Evolutionary conservation across 2,888 invertebrate genomes (phyloP), one percentile per base, ranked within the genome.

Genomic region (Anodontia alba): DNA sequence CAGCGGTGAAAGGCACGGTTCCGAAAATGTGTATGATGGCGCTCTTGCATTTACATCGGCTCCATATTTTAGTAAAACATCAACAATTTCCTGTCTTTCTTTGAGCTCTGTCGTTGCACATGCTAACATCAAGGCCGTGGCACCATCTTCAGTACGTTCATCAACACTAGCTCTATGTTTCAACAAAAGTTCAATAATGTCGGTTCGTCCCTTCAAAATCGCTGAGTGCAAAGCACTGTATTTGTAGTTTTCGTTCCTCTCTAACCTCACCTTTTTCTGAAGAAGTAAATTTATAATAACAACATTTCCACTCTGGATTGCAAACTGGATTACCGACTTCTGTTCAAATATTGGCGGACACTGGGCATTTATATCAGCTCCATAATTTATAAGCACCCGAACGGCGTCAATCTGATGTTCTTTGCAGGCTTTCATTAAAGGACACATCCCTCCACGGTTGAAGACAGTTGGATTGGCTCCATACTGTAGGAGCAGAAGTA

Each of bases 401-500:
- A 89, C 92, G 17, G 92, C 92, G 2, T 89, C 88, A 33, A 91
- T 80, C 57, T 91, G 88, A 68, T 91, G 88, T 57, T 87, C 94
- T 92, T 94, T 97, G 23, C 97, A 97, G 10, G 98, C 98, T 93
- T 97, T 97, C 98, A 98, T 98, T 31, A 98, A 95, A 0, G 98
- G 98, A 0, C 98, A 98, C 23, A 98, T 95, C 0, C 98, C 98
- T 80, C 97, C 96, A 46, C 98, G 95, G 92, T 98, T 98, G 75
- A 97, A 95, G 33, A 97, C 97, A 94, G 98, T 97, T 57, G 98
- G 97, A 93, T 97, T 96, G 0, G 98, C 98, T 1, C 98, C 98
- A 92, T 97, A 97, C 26, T 96, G 96, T 77, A 98, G 95, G 83
- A 98, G 95, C 87, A 98, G 95, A 92, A 97, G 97, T 94, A 98